Conservation (phyloP, 1,140 invertebrate genomes). For the Macrosteles quadrilineatus region DNA sequence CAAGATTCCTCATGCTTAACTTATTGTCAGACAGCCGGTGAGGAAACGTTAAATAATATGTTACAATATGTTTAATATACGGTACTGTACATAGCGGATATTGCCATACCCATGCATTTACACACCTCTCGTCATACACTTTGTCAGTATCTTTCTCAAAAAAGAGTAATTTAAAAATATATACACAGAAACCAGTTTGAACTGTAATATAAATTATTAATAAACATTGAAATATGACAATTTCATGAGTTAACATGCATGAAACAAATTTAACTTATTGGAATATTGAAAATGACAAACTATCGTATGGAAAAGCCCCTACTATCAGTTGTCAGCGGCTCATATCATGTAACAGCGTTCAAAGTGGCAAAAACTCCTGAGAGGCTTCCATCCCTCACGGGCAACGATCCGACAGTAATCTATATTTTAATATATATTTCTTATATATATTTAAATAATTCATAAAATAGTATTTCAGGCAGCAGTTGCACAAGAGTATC, state of each 20-base stretch:
- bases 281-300: too few species aligned
- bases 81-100: constrained; percentile 22
- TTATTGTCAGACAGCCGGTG: not conserved
- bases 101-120: not conserved
- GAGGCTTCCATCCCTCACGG: constrained; percentile 28
- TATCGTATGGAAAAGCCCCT: too few species aligned
- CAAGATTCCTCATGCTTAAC: constrained; percentile 17
- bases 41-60: constrained; percentile 13
- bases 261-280: too few species aligned
- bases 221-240: too few species aligned
- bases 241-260: too few species aligned
- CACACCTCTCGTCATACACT: not conserved
- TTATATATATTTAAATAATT: constrained; percentile 16
- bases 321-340: not conserved
- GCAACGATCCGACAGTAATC: constrained; percentile 12
- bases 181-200: too few species aligned
- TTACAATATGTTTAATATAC: constrained; percentile 12
- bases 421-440: not conserved
- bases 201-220: too few species aligned
- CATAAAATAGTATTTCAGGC: constrained; percentile 30
- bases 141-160: too few species aligned
- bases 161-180: too few species aligned
- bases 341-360: constrained; percentile 11
- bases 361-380: constrained; percentile 18
- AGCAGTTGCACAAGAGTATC: constrained; percentile 36